Conservation (phyloP, 1,140 invertebrate genomes). For the Tetragnatha versicolor region DNA sequence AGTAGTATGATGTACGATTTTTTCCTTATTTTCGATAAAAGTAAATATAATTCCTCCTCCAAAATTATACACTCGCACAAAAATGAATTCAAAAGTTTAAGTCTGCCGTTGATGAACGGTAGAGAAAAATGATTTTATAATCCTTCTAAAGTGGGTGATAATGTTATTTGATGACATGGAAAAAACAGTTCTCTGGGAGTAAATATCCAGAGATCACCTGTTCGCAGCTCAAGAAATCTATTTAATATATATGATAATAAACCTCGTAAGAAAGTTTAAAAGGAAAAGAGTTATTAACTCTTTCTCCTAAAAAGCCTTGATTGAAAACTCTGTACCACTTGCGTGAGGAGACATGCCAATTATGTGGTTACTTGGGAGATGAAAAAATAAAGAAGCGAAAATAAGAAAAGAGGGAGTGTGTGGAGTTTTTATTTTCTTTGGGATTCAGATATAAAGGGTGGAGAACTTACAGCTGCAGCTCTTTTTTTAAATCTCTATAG, state of each 20-base stretch:
- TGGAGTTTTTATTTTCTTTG: not conserved
- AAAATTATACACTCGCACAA: no score
- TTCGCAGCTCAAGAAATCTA: constrained; percentile 41
- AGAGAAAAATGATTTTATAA: not conserved
- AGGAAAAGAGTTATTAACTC: constrained; percentile 43
- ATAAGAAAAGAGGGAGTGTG: constrained; percentile 13
- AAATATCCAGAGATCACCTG: constrained; percentile 39
- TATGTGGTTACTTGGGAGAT: constrained; percentile 30
- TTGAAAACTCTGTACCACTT: constrained; percentile 46
- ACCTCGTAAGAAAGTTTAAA: constrained; percentile 27
- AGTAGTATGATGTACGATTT: no score
- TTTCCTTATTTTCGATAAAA: no score
- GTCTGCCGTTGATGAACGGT: no score
- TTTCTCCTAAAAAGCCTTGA: constrained; percentile 48
- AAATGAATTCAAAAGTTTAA: no score
- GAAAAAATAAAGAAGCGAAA: constrained; percentile 18
- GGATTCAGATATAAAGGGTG: not conserved
- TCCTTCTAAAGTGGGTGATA: constrained; percentile 17
- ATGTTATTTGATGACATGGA: constrained; percentile 31
- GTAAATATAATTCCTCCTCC: no score
- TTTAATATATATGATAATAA: constrained; percentile 55
- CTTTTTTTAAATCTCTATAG: no score
- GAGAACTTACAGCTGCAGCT: not conserved
- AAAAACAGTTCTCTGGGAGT: constrained; percentile 21
- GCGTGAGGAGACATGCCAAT: constrained; percentile 30